Conservation (phyloP, 2,797 vertebrate species). For the Lutra lutra region DNA sequence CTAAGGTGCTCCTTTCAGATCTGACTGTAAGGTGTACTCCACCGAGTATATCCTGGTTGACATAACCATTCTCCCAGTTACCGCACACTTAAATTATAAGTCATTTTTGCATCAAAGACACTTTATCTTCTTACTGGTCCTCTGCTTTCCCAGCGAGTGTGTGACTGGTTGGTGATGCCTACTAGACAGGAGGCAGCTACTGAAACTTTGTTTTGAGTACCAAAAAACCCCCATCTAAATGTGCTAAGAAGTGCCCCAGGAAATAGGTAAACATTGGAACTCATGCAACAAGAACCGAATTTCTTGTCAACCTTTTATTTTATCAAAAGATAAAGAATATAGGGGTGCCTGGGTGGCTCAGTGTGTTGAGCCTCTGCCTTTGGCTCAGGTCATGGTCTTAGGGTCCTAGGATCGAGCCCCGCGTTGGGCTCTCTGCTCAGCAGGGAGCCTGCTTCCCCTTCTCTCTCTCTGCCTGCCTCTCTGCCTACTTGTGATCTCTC, state of each 20-base stretch:
- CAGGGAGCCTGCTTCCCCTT: too few species aligned
- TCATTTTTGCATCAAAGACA: neutral
- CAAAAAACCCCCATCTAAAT: neutral
- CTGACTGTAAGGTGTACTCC: neutral
- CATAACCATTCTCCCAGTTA: neutral
- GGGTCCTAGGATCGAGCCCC: too few species aligned
- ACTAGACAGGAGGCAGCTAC: neutral
- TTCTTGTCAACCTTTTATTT: neutral
- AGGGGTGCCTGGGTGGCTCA: too few species aligned
- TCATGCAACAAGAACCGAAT: neutral
- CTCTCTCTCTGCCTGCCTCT: too few species aligned
- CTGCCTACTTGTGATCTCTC: too few species aligned
- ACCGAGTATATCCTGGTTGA: neutral
- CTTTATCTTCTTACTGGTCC: neutral
- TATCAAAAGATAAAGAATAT: neutral
- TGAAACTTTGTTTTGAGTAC: neutral
- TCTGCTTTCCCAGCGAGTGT: neutral
- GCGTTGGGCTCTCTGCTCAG: too few species aligned
- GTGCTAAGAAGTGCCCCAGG: neutral
- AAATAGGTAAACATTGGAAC: neutral
- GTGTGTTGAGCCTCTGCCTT: too few species aligned
- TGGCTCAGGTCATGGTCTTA: too few species aligned
- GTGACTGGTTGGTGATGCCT: neutral
- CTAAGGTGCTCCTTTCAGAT: constrained; percentile 8
- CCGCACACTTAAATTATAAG: neutral